Evolutionary conservation across 2,113 vertebrate genomes (phyloP).

Genomic region (Heterochromis multidens): DNA sequence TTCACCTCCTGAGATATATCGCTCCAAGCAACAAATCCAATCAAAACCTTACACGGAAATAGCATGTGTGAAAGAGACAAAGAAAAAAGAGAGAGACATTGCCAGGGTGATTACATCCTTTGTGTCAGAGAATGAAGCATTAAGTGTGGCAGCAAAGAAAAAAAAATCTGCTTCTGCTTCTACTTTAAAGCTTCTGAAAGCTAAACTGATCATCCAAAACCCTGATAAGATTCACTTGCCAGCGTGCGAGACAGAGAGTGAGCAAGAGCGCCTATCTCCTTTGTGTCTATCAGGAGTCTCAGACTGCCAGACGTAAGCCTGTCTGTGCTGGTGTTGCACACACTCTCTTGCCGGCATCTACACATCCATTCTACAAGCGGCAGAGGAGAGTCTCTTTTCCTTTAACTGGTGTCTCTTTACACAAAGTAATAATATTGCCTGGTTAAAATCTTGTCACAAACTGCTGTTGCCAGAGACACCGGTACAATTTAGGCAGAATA

Average conservation of each 20-base stretch:
- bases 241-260: constrained; percentile 6
- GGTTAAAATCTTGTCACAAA: constrained; percentile 5
- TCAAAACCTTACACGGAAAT: constrained; percentile 26
- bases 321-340: constrained; percentile 58
- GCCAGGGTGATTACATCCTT: constrained; percentile 30
- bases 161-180: neutral
- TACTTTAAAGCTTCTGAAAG: neutral
- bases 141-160: neutral
- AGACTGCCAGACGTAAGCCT: constrained; percentile 67
- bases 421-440: neutral
- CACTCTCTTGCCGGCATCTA: constrained; percentile 53
- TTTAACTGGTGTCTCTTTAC: constrained; percentile 15
- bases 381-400: constrained; percentile 6
- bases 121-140: constrained; percentile 47
- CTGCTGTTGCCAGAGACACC: neutral
- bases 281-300: constrained; percentile 75
- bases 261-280: constrained; percentile 58
- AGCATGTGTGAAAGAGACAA: constrained; percentile 32
- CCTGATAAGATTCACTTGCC: neutral
- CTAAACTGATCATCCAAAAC: constrained; percentile 3
- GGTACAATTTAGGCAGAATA: neutral
- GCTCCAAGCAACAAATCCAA: constrained; percentile 48
- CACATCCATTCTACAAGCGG: constrained; percentile 42
- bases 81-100: constrained; percentile 10
- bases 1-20: constrained; percentile 46